Evolutionary conservation across 2,888 invertebrate genomes (phyloP).

Genomic region (Drosophila paramelanica): DNA sequence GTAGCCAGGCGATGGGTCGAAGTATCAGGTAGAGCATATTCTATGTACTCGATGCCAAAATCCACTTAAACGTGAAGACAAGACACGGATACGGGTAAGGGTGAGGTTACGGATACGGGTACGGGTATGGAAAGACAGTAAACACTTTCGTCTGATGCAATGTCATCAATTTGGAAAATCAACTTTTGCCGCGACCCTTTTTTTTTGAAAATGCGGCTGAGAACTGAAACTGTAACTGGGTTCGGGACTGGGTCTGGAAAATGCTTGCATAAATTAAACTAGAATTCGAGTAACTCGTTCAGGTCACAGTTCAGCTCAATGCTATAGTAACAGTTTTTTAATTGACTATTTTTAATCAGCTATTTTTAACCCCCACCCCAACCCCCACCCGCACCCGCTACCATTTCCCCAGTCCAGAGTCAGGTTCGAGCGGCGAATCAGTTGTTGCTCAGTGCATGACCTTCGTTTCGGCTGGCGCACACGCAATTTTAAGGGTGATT

Average conservation of each 20-base stretch:
- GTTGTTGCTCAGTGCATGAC: constrained; percentile 54
- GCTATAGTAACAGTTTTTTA: constrained; percentile 47
- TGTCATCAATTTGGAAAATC: constrained; percentile 76
- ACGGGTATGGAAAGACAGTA: constrained; percentile 25
- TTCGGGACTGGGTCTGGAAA: background rate
- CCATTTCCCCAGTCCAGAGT: background rate
- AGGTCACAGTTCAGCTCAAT: constrained; percentile 16
- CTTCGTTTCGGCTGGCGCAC: constrained; percentile 63
- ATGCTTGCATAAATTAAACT: constrained; percentile 56
- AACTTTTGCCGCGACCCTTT: constrained; percentile 45
- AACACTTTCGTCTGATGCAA: constrained; percentile 67
- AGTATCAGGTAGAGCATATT: constrained; percentile 37
- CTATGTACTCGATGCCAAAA: constrained; percentile 45
- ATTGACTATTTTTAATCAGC: constrained; percentile 36
- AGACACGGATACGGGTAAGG: background rate
- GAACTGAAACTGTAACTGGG: constrained; percentile 4
- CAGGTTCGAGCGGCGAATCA: constrained; percentile 18
- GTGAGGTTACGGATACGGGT: background rate
- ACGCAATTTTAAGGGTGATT: constrained; percentile 78
- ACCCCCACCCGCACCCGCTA: too few relatives aligned
- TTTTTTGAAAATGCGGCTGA: background rate
- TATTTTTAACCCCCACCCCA: constrained; percentile 16
- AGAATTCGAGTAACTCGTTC: constrained; percentile 16
- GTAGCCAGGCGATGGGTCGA: constrained; percentile 18
- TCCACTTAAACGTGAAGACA: constrained; percentile 43